Evolutionary conservation across 2,888 invertebrate species (phyloP), one percentile per base, ranked within the genome.

Genomic region (Psylliodes chrysocephalus): DNA sequence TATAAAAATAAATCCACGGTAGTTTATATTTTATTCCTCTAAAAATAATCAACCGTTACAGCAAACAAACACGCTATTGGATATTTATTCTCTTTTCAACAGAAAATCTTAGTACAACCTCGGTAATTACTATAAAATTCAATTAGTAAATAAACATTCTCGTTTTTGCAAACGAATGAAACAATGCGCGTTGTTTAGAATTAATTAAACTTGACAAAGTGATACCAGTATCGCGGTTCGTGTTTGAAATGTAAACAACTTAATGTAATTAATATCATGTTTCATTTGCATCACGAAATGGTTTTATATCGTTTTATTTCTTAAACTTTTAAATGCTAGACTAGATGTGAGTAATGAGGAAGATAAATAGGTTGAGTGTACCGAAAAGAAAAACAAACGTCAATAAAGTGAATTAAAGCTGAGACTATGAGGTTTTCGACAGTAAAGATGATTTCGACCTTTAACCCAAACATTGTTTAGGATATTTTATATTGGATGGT

Each of bases 201-300:
- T 59, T 38, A 59, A 59, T 59, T 59, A 51, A 59, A 57, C 33
- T 47, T 57, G 56, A 57, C 56, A 57, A 57, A 40, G 28, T 49
- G 59, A 59, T 59, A 40, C 40, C 59, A 57, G 40, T 40, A 51
- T 38, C 38, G 49, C 40, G 19, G 25, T 35, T 25, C 25, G 40
- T 59, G 40, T 40, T 25, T 28, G 10, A 35, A 40, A 59, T 59
- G 49, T 38, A 49, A 59, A 59, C 57, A 49, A 59, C 38, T 40
- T 59, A 35, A 51, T 30, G 49, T 57, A 57, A 57, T 59, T 59
- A 59, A 59, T 51, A 40, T 51, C 14, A 19, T 30, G 49, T 51
- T 14, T 33, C 28, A 49, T 30, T 56, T 56, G 33, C 28, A 56
- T 46, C 44, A 17, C 17, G 49, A 28, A 49, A 49, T 49, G 18